phyloP scores from a whole-genome alignment of 2,888 invertebrate species.

The Prionchulus punctatus region DNA sequence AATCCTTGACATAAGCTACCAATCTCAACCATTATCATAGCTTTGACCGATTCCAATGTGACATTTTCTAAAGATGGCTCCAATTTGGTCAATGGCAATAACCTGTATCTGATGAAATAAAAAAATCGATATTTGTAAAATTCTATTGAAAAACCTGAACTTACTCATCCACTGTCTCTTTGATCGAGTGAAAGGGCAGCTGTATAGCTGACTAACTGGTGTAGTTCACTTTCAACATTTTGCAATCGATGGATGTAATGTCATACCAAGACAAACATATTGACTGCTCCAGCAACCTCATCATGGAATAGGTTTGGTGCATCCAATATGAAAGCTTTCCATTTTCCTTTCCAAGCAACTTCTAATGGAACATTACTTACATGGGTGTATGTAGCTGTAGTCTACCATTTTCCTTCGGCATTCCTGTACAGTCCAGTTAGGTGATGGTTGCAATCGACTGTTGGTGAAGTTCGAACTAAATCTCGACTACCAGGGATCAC shows the following conservation, averaged over 20 bases:
- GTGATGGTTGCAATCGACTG: slow-evolving; percentile 3
- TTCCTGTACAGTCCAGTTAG: neutral
- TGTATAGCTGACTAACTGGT: neutral
- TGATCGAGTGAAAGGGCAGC: neutral
- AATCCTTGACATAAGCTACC: too few species aligned
- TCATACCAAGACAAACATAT: neutral
- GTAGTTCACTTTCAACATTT: neutral
- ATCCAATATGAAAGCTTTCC: neutral
- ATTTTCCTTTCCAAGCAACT: neutral
- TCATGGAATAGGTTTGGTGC: neutral
- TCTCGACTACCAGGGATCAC: slow-evolving; percentile 2
- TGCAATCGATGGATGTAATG: neutral
- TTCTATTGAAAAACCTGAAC: too few species aligned
- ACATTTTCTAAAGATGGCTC: too few species aligned
- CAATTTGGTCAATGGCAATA: too few species aligned
- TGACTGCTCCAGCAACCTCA: neutral
- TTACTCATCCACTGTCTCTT: too few species aligned
- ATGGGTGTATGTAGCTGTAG: neutral
- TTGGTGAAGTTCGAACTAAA: neutral
- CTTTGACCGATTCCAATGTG: too few species aligned
- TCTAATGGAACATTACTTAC: neutral
- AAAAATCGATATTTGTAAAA: too few species aligned
- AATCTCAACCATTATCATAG: too few species aligned
- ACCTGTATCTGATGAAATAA: too few species aligned
- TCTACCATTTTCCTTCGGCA: neutral